phyloP scores from a whole-genome alignment of 1,140 invertebrate genomes.

The Drosophila tsacasi region DNA sequence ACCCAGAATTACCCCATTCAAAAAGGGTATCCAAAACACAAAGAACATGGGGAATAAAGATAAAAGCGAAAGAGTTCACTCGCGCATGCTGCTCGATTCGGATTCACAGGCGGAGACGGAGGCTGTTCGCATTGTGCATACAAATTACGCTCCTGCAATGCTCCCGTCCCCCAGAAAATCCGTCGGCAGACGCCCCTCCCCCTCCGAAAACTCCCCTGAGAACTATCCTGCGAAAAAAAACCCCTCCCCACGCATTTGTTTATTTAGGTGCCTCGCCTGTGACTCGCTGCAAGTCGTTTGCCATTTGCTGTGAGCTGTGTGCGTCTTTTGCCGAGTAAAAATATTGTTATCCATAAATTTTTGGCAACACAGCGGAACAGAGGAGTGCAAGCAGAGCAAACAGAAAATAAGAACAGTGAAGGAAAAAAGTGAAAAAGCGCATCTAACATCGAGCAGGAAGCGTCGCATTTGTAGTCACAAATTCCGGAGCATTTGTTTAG shows the following conservation, averaged over 20 bases:
- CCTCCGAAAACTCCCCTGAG: not conserved
- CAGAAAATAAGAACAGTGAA: not conserved
- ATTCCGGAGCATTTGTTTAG: slow-evolving; percentile 69
- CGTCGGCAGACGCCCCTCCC: slow-evolving; percentile 11
- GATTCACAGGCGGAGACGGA: slow-evolving; percentile 38
- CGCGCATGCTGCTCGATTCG: slow-evolving; percentile 54
- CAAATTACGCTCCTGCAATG: slow-evolving; percentile 71
- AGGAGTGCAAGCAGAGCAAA: slow-evolving; percentile 5
- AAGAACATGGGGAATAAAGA: slow-evolving; percentile 63
- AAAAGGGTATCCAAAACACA: slow-evolving; percentile 46
- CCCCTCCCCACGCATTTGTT: slow-evolving; percentile 49
- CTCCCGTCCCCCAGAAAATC: slow-evolving; percentile 36
- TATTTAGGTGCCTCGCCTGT: slow-evolving; percentile 64
- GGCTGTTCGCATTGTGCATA: slow-evolving; percentile 68
- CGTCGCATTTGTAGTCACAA: slow-evolving; percentile 61
- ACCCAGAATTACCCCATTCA: not conserved
- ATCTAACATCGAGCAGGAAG: slow-evolving; percentile 40
- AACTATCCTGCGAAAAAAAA: not conserved
- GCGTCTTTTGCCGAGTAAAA: slow-evolving; percentile 51
- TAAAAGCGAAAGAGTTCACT: slow-evolving; percentile 66
- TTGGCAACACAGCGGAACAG: slow-evolving; percentile 61
- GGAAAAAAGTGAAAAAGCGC: slow-evolving; percentile 25
- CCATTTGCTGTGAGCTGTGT: slow-evolving; percentile 62
- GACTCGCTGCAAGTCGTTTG: slow-evolving; percentile 65
- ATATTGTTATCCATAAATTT: slow-evolving; percentile 80